These are phyloP conservation scores for Erpobdella octoculata DNA, from an alignment of 2,888 invertebrate genomes.

Conservation along the genomic window DNA sequence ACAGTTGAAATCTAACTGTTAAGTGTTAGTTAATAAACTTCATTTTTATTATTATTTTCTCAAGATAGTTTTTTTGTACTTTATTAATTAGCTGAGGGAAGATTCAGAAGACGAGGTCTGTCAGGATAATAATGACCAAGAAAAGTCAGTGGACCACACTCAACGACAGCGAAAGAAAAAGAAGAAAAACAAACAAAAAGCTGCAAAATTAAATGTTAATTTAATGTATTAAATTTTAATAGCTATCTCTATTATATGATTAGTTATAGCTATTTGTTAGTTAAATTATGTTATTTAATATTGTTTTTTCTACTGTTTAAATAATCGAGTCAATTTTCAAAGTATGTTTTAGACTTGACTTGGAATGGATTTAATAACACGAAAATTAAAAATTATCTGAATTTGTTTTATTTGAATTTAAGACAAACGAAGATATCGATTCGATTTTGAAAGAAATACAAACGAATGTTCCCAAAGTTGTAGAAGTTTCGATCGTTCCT, in stretches of 20 bases:
- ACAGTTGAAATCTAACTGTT: too few relatives aligned
- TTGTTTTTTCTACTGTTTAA: too few relatives aligned
- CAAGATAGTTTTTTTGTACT: not conserved
- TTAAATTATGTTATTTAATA: too few relatives aligned
- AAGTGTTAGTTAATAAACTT: too few relatives aligned
- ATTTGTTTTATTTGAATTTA: too few relatives aligned
- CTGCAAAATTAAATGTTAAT: not conserved
- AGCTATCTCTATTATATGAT: too few relatives aligned
- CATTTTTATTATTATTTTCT: too few relatives aligned
- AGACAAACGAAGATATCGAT: slow-evolving; percentile 20
- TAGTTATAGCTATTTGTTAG: too few relatives aligned
- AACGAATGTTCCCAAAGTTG: not conserved
- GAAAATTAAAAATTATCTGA: too few relatives aligned
- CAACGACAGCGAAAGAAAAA: not conserved
- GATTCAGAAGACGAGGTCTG: slow-evolving; percentile 5
- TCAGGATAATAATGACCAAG: not conserved
- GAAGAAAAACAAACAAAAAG: not conserved
- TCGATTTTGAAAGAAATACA: slow-evolving; percentile 5
- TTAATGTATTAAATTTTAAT: not conserved
- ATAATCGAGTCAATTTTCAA: too few relatives aligned
- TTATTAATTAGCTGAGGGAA: slow-evolving; percentile 8
- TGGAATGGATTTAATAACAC: too few relatives aligned
- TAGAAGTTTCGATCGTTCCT: not conserved
- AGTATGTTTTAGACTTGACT: too few relatives aligned
- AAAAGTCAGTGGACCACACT: not conserved